Percentiles rank a stretch among this genome's conserved stretches.
phyloP scores from a whole-genome alignment of 2,888 invertebrate genomes.

The Halictus quadricinctus region DNA sequence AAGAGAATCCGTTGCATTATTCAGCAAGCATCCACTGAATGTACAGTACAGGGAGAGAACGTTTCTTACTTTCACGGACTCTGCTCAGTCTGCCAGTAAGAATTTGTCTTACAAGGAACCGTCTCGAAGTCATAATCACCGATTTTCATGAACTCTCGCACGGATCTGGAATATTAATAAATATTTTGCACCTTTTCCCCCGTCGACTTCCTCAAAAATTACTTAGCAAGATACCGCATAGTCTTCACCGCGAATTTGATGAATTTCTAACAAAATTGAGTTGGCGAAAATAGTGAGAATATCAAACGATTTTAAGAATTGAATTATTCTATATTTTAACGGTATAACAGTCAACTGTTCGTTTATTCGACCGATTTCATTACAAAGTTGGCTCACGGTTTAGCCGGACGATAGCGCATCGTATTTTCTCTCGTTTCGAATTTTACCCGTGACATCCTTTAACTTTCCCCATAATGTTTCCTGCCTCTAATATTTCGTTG shows the following conservation, averaged over 20 bases:
- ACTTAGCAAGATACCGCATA: not conserved
- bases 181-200: not conserved
- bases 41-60: slow-evolving; percentile 43
- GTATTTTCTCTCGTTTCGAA: not conserved
- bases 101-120: slow-evolving; percentile 48
- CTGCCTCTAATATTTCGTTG: slow-evolving; percentile 2
- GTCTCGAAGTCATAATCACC: slow-evolving; percentile 3
- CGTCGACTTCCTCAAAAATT: not conserved
- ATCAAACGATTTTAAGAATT: too few species aligned
- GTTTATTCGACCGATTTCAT: not conserved
- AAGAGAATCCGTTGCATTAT: slow-evolving; percentile 62
- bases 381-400: not conserved
- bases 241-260: not conserved
- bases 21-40: slow-evolving; percentile 46
- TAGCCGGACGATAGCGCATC: not conserved
- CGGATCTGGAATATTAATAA: not conserved
- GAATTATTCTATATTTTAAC: not conserved
- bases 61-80: slow-evolving; percentile 59
- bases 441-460: not conserved
- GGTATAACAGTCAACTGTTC: not conserved
- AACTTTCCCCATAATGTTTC: not conserved
- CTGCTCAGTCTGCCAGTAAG: slow-evolving; percentile 25
- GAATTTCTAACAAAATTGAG: too few species aligned
- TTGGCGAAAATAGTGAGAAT: too few species aligned
- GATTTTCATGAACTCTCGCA: slow-evolving; percentile 1